Evolutionary conservation across 2,113 vertebrate genomes (phyloP), one percentile per base, ranked within the genome.

Genomic region (Cacatua alba): DNA sequence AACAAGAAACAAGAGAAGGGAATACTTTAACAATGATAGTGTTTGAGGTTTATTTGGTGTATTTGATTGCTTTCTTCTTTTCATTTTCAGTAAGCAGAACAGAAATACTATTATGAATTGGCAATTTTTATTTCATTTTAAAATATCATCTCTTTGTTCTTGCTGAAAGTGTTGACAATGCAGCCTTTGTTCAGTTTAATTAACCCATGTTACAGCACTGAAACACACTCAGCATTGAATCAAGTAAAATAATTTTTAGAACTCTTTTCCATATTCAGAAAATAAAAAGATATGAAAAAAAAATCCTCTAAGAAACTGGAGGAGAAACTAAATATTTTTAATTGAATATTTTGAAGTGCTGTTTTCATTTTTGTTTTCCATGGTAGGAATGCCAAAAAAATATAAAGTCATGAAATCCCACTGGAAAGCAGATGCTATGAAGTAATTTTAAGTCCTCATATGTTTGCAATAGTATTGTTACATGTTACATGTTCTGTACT

Each of bases 1-100:
- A 92, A 77, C 48, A 82, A 63, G 37, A 74, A 52, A 71, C 26
- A 86, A 83, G 52, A 82, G 57, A 64, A 71, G 26, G 46, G 37
- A 92, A 26, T 55, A 71, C 77, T 94, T 78, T 57, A 96, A 93
- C 91, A 95, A 57, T 95, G 59, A 82, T 78, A 69, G 78, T 10
- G 13, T 91, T 94, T 67, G 92, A 82, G 43, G n/a, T 83, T 92
- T 92, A 84, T 88, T 96, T 74, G 78, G 28, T 71, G 17, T 68
- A 25, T 90, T 69, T 41, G 49, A 94, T 94, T 78, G 65, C 85
- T 96, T 97, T 92, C 62, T 94, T 95, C 19, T 80, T 95, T 97
- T 94, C 57, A 65, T 76, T 93, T 88, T 88, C 82, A 93, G 39
- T 72, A 82, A 94, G 82, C 67, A 93, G 70, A 95, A 82, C 46